Base-by-base conservation (phyloP, 2,113 vertebrate species). In the Coreoperca whiteheadi region DNA sequence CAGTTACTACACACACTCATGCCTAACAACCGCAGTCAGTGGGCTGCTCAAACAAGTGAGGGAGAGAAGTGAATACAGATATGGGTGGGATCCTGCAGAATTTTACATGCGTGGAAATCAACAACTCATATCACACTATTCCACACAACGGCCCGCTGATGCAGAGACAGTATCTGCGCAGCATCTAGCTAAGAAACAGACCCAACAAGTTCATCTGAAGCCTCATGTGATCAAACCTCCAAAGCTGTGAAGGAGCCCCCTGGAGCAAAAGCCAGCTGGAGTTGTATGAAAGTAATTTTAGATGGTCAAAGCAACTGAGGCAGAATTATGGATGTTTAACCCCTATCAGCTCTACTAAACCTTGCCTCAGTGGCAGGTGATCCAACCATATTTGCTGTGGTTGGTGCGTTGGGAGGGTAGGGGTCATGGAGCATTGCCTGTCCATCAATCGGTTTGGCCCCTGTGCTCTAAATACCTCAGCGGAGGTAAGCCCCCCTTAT, bases 301-400 rank as follows among this genome's bases (percentile, higher is more conserved):
- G 80, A 80, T 79, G 86, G 88, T 88, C 89, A 84, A 59, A 85
- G 81, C 74, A 78, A 81, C 79, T 66, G 76, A 74, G 82, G 56
- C 69, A 79, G 84, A 93, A 90, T 91, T 93, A 87, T 75, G 84
- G 87, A 87, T 63, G 69, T 86, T 93, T 91, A 93, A 92, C 87
- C 90, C 84, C 67, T 25, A 48, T 78, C 79, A 82, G 86, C 39
- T 72, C 48, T 68, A 51, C 54, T 82, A 84, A 93, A 90, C 80
- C 75, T 72, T 68, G 60, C 21, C 74, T 85, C 46, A 79, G 63
- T 86, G 81, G 78, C 89, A 92, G 83, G 84, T 83, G 87, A 90
- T 80, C 84, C 80, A 82, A 69, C 60, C 50, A 63, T 60, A 60
- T 81, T 54, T 73, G 60, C 73, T 56, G 74, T 75, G 69, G 74